Percentiles rank a stretch among this genome's conserved stretches.
Evolutionary conservation across 2,797 vertebrate genomes (phyloP).

Genomic region (Syngnathus acus): DNA sequence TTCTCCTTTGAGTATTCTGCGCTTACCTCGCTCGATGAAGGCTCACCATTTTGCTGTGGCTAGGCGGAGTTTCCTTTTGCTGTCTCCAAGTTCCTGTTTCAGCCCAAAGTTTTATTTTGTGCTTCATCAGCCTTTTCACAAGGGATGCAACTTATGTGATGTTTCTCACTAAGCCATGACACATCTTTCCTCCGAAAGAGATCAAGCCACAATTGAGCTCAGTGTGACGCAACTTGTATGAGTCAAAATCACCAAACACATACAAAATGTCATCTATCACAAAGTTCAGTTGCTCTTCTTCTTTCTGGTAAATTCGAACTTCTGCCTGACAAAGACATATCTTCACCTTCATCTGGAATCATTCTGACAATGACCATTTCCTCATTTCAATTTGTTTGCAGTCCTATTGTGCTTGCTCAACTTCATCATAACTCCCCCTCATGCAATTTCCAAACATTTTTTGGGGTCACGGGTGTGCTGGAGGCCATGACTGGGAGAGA

Average conservation of each 20-base stretch:
- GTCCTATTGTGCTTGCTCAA: not conserved
- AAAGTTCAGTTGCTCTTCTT: not conserved
- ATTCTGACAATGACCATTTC: not conserved
- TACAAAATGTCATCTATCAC: no score
- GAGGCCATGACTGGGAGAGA: no score
- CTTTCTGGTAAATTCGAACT: not conserved
- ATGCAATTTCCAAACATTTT: not conserved
- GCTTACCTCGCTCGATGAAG: constrained; percentile 4
- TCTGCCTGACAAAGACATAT: not conserved
- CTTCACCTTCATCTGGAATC: not conserved
- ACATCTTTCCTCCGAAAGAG: not conserved
- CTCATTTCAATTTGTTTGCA: not conserved
- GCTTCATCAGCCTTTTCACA: constrained; percentile 10
- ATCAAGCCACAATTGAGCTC: no score
- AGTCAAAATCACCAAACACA: not conserved
- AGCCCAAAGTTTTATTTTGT: constrained; percentile 9
- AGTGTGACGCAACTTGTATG: not conserved
- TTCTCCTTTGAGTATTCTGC: constrained; percentile 1
- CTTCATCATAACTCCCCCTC: not conserved
- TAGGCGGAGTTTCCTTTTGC: constrained; percentile 37
- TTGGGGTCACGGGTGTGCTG: not conserved
- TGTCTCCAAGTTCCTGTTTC: constrained; percentile 31
- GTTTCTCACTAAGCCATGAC: not conserved
- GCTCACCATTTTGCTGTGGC: constrained; percentile 1
- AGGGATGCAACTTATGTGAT: not conserved